These are phyloP conservation scores for Musca vetustissima DNA, from an alignment of 1,140 invertebrate species.

Conservation along the genomic window DNA sequence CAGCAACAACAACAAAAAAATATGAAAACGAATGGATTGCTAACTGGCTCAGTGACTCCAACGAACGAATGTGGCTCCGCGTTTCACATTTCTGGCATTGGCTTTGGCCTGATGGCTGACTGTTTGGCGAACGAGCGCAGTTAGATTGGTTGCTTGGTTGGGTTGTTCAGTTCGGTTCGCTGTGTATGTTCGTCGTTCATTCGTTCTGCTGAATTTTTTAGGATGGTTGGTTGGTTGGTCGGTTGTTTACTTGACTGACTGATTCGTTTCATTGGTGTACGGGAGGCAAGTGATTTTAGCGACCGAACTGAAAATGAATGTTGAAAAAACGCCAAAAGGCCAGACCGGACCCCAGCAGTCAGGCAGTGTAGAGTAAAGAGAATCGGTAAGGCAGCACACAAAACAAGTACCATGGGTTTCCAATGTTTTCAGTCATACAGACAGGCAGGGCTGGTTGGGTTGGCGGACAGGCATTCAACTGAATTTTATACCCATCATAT, in stretches of 20 bases:
- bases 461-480: no score
- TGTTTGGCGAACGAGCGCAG: not conserved
- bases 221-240: not conserved
- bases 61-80: not conserved
- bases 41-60: not conserved
- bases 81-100: slow-evolving; percentile 4
- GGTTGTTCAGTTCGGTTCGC: not conserved
- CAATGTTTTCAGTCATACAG: no score
- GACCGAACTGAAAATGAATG: slow-evolving; percentile 29
- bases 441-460: no score
- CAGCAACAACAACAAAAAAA: no score
- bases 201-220: slow-evolving; percentile 12
- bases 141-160: slow-evolving; percentile 11
- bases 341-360: no score
- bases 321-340: not conserved
- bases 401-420: no score
- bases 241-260: not conserved
- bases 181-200: slow-evolving; percentile 12
- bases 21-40: not conserved
- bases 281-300: slow-evolving; percentile 37
- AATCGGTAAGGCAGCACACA: no score
- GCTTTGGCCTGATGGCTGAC: slow-evolving; percentile 10
- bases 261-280: slow-evolving; percentile 32
- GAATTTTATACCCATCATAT: no score
- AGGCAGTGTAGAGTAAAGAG: no score